Evolutionary conservation across 2,113 vertebrate genomes (phyloP).

Genomic region (Pionites leucogaster): DNA sequence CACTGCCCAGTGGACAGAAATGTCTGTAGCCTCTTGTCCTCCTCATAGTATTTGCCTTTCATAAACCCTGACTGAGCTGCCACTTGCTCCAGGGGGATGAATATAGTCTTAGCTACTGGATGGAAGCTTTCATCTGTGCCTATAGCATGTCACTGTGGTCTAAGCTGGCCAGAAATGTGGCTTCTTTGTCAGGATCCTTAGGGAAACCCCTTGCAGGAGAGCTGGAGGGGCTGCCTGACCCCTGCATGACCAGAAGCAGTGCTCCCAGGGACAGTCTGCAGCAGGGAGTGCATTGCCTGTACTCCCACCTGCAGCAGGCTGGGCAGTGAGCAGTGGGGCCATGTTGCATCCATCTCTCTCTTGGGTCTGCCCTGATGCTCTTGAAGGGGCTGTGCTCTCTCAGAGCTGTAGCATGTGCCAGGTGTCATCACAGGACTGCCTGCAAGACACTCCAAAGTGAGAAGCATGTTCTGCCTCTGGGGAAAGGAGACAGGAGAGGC

Average conservation of each 20-base stretch:
- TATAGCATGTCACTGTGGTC: neutral
- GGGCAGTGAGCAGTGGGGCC: neutral
- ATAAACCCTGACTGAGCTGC: neutral
- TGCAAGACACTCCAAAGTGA: accelerated
- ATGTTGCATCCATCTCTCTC: accelerated
- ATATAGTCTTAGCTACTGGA: neutral
- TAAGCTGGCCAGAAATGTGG: neutral
- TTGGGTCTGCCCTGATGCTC: neutral
- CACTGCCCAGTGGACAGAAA: neutral
- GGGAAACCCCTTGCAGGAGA: neutral
- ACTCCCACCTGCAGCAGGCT: neutral
- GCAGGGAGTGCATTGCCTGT: neutral
- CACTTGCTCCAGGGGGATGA: neutral
- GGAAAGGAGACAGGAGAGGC: neutral
- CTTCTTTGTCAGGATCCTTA: neutral
- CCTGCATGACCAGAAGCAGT: neutral
- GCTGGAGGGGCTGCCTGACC: neutral
- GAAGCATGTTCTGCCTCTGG: accelerated
- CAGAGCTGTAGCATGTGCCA: accelerated
- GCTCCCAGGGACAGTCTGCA: neutral
- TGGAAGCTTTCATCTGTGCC: neutral
- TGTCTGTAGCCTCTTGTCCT: neutral
- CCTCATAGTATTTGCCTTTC: neutral
- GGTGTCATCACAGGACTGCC: neutral
- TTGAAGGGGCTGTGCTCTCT: neutral